Percentiles rank a stretch among this genome's conserved stretches.
Conservation (phyloP, 2,888 invertebrate genomes). For the Frankliniella fusca region DNA sequence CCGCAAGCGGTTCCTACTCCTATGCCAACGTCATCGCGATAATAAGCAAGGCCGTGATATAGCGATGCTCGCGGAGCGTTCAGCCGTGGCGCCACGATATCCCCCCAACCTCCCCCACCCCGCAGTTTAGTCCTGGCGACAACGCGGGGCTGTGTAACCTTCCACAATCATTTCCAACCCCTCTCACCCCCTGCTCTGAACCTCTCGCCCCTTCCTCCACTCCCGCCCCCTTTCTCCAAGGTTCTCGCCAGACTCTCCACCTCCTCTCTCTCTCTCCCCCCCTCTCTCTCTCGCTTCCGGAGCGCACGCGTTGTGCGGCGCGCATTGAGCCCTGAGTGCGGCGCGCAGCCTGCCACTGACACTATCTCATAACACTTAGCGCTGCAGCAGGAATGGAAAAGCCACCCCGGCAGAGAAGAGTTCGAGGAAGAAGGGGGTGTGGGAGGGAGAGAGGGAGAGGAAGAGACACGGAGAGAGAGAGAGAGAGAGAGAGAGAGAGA, state of each 20-base stretch:
- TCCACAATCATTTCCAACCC: constrained; percentile 37
- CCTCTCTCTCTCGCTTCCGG: too few species aligned
- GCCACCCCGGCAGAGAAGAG: constrained; percentile 29
- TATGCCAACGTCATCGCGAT: constrained; percentile 28
- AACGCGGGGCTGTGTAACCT: constrained; percentile 41
- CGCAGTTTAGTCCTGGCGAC: constrained; percentile 42
- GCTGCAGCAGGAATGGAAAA: constrained; percentile 40
- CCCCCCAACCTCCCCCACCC: too few species aligned
- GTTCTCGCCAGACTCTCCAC: constrained; percentile 39
- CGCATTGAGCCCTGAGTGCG: too few species aligned
- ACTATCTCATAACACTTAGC: constrained; percentile 36
- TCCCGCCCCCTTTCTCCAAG: constrained; percentile 34
- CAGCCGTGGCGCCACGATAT: too few species aligned
- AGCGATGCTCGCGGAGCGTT: neutral
- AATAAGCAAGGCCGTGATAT: neutral
- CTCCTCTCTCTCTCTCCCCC: constrained; percentile 34
- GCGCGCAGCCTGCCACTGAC: too few species aligned
- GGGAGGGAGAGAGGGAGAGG: constrained; percentile 30
- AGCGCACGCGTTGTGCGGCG: too few species aligned
- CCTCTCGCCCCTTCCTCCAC: constrained; percentile 33
- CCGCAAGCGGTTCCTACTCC: constrained; percentile 23
- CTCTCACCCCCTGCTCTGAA: constrained; percentile 34
- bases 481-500: constrained; percentile 27
- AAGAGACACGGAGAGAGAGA: constrained; percentile 31
- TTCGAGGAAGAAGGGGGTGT: constrained; percentile 28